Conservation (phyloP, 2,797 vertebrate genomes). For the Cacajao melanocephalus region DNA sequence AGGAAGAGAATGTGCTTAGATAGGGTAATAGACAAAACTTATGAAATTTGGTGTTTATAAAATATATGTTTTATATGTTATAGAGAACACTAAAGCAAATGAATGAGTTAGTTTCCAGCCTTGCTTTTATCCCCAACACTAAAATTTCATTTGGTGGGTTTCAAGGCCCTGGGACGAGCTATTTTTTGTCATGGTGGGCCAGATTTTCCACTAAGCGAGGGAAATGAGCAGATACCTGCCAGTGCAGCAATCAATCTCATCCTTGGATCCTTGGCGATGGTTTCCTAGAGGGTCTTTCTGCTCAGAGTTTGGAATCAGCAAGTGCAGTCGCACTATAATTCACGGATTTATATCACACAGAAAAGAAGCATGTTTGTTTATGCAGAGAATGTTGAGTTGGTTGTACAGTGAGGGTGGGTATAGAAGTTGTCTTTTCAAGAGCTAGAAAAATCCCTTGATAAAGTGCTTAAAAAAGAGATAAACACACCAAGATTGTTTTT, state of each 20-base stretch:
- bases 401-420: not conserved
- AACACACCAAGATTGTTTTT: not conserved
- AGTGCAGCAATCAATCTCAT: constrained; percentile 15
- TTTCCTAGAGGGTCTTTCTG: constrained; percentile 15
- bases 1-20: not conserved
- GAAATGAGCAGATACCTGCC: not conserved
- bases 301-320: not conserved
- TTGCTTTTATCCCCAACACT: constrained; percentile 29
- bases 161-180: not conserved
- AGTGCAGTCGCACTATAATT: constrained; percentile 41
- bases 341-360: not conserved
- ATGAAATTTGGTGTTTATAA: not conserved
- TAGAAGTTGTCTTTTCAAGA: constrained; percentile 11
- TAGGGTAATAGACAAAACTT: not conserved
- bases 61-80: not conserved
- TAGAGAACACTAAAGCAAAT: not conserved
- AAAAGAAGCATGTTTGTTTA: not conserved
- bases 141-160: not conserved
- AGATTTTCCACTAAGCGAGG: not conserved
- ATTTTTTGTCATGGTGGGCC: not conserved
- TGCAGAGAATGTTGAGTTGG: not conserved
- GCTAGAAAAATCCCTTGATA: not conserved
- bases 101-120: not conserved
- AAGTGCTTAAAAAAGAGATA: not conserved
- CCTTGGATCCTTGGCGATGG: not conserved